Percentiles rank a stretch among this genome's conserved stretches.
Conservation (phyloP, 2,113 vertebrate species). For the Myocastor coypus region DNA sequence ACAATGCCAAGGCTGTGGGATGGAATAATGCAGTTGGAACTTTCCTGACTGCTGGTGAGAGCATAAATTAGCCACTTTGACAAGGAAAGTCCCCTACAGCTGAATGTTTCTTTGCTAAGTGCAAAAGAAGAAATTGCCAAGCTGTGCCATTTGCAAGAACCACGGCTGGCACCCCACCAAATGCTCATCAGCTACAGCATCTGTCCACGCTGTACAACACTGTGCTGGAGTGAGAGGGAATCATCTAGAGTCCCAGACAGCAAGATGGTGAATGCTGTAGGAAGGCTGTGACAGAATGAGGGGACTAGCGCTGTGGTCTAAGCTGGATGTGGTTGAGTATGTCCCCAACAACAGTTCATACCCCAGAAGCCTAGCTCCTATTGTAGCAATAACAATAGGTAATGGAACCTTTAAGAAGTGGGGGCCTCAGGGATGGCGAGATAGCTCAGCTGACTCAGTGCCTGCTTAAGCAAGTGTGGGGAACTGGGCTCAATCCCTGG, state of each 20-base stretch:
- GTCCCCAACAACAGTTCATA: neutral
- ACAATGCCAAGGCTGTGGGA: neutral
- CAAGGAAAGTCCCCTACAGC: neutral
- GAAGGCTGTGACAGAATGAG: neutral
- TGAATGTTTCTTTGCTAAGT: neutral
- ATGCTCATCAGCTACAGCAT: neutral
- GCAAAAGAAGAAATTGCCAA: neutral
- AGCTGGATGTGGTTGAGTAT: too few relatives aligned
- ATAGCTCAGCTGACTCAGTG: too few relatives aligned
- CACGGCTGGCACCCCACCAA: neutral
- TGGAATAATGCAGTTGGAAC: neutral
- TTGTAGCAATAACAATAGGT: neutral
- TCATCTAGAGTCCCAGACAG: rapidly evolving
- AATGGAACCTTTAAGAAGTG: neutral
- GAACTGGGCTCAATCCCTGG: too few relatives aligned
- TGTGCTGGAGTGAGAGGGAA: rapidly evolving
- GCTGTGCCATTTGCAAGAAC: neutral
- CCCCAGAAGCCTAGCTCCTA: neutral
- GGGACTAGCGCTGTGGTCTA: rapidly evolving
- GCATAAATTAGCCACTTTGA: neutral
- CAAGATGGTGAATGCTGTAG: neutral
- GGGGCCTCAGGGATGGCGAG: too few relatives aligned
- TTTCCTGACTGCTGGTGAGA: neutral
- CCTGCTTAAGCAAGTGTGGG: too few relatives aligned
- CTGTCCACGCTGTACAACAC: rapidly evolving